Conservation (phyloP, 2,797 vertebrate species). For the Manis javanica region DNA sequence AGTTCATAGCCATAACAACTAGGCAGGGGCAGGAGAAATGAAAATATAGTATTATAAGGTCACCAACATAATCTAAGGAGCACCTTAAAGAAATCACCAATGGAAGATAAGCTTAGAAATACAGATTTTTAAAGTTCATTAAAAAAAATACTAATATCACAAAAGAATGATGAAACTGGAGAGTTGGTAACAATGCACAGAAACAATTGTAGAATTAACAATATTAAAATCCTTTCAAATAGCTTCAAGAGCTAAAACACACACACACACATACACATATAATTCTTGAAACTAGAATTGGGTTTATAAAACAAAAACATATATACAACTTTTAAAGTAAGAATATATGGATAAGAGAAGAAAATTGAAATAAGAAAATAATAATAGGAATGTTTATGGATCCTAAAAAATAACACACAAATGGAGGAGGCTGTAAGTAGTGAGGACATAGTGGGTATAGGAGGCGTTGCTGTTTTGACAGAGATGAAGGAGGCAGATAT, state of each 20-base stretch:
- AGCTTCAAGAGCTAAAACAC: background rate
- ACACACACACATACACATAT: too few species aligned
- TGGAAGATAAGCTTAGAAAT: background rate
- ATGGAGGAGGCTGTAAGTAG: background rate
- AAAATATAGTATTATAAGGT: background rate
- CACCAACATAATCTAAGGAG: background rate
- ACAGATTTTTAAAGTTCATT: background rate
- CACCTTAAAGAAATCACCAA: background rate
- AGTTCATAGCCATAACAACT: background rate
- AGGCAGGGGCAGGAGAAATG: background rate
- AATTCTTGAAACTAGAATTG: background rate
- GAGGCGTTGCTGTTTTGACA: background rate
- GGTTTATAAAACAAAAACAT: background rate
- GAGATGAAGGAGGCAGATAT: background rate
- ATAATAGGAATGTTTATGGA: background rate
- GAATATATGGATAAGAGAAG: background rate
- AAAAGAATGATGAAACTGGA: background rate
- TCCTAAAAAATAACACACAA: background rate
- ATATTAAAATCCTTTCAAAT: background rate
- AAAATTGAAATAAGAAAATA: background rate
- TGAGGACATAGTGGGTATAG: background rate
- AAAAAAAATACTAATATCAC: background rate
- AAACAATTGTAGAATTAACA: background rate
- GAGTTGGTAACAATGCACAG: background rate
- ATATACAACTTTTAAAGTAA: background rate